Evolutionary conservation across 1,140 invertebrate species (phyloP), one percentile per base, ranked within the genome.

Genomic region (Drosophila suzukii): DNA sequence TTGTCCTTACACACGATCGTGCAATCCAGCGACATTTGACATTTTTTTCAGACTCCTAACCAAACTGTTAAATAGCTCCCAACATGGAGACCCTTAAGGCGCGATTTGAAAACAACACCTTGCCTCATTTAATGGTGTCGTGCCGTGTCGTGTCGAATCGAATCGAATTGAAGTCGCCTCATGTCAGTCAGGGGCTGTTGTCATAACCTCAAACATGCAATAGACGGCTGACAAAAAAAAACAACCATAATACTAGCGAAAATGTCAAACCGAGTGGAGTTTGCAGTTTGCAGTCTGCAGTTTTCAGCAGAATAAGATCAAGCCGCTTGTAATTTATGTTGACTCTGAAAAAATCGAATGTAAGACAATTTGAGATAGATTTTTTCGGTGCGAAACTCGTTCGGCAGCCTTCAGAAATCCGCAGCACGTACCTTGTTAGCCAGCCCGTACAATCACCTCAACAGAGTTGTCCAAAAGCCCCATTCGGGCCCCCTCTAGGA

Each of bases 291-390:
- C 27, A 27, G 27, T 3, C 27, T 1, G 30, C 34, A 32, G 20
- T 17, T 12, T 55, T 43, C 75, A 12, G 34, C 30, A 56, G 43
- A 71, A 71, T 67, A 74, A 81, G 84, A 85, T 86, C 75, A 81
- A 78, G 78, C 63, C 32, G 74, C 78, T 54, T 59, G 82, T 88
- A 79, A 88, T 86, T 86, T 88, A 86, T 83, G 79, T 86, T 86
- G 82, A 86, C 82, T 86, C 83, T 83, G 83, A 84, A 75, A 82
- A 75, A 83, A 86, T 88, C 83, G 83, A 86, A 86, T 83, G 79
- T 82, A 79, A 78, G 70, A 78, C 82, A 81, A 86, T 85, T 85
- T 74, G 70, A 86, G 75, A 79, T 82, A 59, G 75, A 83, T 82
- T 86, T 85, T 63, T 36, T 24, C 44, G 53, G 51, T 44, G 46